These are phyloP conservation scores for Leptoclinus maculatus DNA, from an alignment of 2,797 vertebrate genomes.

Conservation along the genomic window DNA sequence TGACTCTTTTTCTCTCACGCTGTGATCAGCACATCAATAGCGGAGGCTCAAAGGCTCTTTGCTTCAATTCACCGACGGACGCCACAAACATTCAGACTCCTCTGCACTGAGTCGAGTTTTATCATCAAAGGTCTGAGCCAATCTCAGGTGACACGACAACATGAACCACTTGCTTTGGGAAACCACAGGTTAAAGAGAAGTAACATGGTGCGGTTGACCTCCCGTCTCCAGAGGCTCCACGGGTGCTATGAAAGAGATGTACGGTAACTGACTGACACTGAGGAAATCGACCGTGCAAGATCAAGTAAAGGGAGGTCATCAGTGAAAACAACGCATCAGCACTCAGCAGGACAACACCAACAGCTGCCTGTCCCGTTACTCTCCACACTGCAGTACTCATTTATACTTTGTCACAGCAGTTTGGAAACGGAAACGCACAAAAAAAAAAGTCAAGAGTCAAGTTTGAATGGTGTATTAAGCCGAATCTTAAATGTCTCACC, in stretches of 20 bases:
- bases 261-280: background rate
- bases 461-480: background rate
- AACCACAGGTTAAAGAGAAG: conserved; percentile 46
- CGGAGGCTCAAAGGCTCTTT: conserved; percentile 43
- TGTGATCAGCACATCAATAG: conserved; percentile 39
- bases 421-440: background rate
- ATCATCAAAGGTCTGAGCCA: conserved; percentile 29
- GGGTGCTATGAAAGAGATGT: conserved; percentile 1
- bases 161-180: conserved; percentile 18
- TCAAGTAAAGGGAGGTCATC: conserved; percentile 29
- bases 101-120: conserved; percentile 17
- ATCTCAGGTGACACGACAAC: conserved; percentile 28
- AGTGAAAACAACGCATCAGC: conserved; percentile 35
- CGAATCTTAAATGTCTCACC: background rate
- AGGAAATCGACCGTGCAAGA: conserved; percentile 24
- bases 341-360: conserved; percentile 26
- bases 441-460: background rate
- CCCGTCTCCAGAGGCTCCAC: conserved; percentile 8
- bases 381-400: background rate
- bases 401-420: background rate
- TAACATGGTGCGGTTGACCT: conserved; percentile 22
- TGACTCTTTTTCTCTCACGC: background rate
- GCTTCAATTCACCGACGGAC: background rate
- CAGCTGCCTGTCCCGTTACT: conserved; percentile 21
- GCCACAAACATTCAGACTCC: background rate